Percentiles rank a stretch among this genome's conserved stretches.
These are phyloP conservation scores for Lepidurus couesii DNA, from an alignment of 1,140 invertebrate species.

Conservation along the genomic window DNA sequence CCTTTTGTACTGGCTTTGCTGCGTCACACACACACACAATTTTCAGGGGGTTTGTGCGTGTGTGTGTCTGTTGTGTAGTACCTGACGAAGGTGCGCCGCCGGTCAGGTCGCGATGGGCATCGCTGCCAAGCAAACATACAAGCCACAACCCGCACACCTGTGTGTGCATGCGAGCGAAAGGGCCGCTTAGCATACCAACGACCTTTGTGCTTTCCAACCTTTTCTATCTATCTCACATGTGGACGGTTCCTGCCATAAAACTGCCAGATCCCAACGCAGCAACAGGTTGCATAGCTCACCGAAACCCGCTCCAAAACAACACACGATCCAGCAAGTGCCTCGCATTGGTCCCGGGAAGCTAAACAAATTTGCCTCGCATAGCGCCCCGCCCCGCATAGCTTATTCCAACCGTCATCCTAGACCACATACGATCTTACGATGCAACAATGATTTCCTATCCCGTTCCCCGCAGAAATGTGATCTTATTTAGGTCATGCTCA, in stretches of 20 bases:
- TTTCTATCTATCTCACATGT: background rate
- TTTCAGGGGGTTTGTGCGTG: no score
- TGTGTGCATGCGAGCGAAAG: background rate
- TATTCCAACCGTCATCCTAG: no score
- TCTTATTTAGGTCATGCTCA: background rate
- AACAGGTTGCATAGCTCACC: background rate
- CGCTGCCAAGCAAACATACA: background rate
- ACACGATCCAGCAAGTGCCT: background rate
- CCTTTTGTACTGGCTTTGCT: no score
- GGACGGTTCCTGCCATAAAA: background rate
- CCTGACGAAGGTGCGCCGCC: background rate
- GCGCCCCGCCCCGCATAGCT: no score
- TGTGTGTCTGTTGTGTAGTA: background rate
- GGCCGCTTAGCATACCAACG: conserved; percentile 17
- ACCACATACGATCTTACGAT: background rate
- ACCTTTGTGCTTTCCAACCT: background rate
- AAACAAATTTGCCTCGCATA: no score
- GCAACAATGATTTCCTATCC: background rate
- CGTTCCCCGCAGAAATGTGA: background rate
- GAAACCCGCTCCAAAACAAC: background rate
- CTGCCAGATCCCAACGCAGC: background rate
- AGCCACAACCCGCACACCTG: background rate
- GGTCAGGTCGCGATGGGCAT: conserved; percentile 12
- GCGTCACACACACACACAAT: no score
- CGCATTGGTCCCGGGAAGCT: background rate